Percentiles rank a stretch among this genome's conserved stretches.
phyloP scores from a whole-genome alignment of 2,113 vertebrate genomes.

The Corvus moneduloides region DNA sequence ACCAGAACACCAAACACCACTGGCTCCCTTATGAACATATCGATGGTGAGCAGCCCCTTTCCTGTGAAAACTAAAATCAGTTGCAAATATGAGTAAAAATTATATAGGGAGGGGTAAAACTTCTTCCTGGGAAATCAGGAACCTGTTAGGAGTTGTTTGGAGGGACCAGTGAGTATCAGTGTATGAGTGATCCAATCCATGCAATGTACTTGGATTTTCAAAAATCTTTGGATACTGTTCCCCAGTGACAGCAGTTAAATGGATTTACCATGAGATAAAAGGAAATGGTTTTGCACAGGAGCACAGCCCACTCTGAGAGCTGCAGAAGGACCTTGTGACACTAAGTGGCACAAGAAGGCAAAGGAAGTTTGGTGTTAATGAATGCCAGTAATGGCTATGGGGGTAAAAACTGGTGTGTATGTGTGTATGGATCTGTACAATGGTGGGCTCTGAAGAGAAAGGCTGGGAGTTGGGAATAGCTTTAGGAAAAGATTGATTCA shows the following conservation, averaged over 20 bases:
- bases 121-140: neutral
- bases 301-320: neutral
- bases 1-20: conserved; percentile 86
- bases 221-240: neutral
- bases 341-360: neutral
- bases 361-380: neutral
- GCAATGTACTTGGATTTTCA: neutral
- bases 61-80: neutral
- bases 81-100: neutral
- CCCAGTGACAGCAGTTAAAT: neutral
- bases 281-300: neutral
- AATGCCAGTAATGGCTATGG: neutral
- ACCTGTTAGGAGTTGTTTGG: neutral
- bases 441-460: neutral
- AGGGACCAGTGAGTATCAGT: neutral
- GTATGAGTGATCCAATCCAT: neutral
- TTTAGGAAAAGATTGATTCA: neutral
- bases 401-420: neutral
- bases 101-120: neutral
- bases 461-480: neutral
- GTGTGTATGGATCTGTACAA: neutral
- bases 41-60: conserved; percentile 78
- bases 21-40: conserved; percentile 95
- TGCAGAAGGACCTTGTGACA: neutral
- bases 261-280: neutral